phyloP scores from a whole-genome alignment of 2,113 vertebrate species.

The Hippocampus mohnikei region DNA sequence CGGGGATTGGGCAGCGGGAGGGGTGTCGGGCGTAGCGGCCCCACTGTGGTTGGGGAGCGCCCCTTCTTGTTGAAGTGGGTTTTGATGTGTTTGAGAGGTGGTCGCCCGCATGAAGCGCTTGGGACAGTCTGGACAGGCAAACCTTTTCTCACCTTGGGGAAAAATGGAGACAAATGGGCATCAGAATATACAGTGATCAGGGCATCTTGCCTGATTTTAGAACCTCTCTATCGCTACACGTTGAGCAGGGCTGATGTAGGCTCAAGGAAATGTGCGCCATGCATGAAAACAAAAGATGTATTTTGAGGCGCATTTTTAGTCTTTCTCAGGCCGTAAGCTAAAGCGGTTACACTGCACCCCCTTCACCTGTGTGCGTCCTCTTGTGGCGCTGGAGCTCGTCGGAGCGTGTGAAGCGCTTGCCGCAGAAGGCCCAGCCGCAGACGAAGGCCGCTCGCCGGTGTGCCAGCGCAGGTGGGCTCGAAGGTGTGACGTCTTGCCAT shows the following conservation, averaged over 20 bases:
- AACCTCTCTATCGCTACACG: not conserved
- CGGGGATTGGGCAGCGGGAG: conserved; percentile 55
- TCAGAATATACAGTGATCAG: not conserved
- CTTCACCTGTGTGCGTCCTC: conserved; percentile 89
- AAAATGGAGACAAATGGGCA: not conserved
- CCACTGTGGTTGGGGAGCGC: not conserved
- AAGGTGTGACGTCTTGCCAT: conserved; percentile 93
- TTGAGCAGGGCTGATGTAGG: too few relatives aligned
- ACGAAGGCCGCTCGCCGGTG: conserved; percentile 90
- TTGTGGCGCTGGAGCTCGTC: conserved; percentile 96
- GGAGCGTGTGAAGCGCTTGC: conserved; percentile 91
- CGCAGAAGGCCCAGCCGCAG: conserved; percentile 90
- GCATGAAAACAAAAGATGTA: not conserved
- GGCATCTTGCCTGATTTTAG: not conserved
- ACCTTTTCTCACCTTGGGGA: conserved; percentile 87
- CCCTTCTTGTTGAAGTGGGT: conserved; percentile 92
- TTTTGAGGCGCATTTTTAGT: not conserved
- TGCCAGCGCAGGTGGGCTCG: conserved; percentile 94
- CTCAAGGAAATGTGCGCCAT: not conserved
- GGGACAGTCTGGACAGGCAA: conserved; percentile 86
- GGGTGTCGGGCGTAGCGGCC: conserved; percentile 50
- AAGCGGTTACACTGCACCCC: too few relatives aligned
- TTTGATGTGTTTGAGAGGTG: conserved; percentile 94
- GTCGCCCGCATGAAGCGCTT: conserved; percentile 96
- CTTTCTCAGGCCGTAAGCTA: not conserved